These are phyloP conservation scores for Choristoneura rosaceana DNA, from an alignment of 2,888 invertebrate genomes.

Conservation along the genomic window DNA sequence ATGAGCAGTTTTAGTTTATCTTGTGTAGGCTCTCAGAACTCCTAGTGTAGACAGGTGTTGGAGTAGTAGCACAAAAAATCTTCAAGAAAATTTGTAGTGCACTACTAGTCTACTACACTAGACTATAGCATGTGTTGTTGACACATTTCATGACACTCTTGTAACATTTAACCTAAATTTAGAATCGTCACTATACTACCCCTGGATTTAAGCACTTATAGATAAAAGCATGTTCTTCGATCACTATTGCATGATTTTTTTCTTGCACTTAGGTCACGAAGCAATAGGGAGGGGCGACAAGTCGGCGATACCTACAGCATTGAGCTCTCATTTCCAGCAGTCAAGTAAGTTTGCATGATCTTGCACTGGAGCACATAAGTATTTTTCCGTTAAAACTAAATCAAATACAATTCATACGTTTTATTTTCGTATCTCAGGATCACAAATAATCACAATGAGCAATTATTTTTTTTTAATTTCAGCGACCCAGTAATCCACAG, in stretches of 20 bases:
- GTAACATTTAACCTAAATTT: slow-evolving; percentile 7
- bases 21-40: slow-evolving; percentile 10
- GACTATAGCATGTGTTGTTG: slow-evolving; percentile 48
- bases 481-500: slow-evolving; percentile 96
- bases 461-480: slow-evolving; percentile 47
- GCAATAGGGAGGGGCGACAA: slow-evolving; percentile 92
- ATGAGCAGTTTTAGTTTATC: background rate
- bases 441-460: background rate
- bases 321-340: slow-evolving; percentile 96
- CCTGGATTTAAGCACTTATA: slow-evolving; percentile 39
- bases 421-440: background rate
- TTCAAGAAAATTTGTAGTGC: slow-evolving; percentile 43
- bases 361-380: slow-evolving; percentile 47
- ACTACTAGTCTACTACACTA: slow-evolving; percentile 35
- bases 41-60: slow-evolving; percentile 46
- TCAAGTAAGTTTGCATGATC: slow-evolving; percentile 90
- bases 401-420: background rate
- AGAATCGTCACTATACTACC: slow-evolving; percentile 22
- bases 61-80: slow-evolving; percentile 46
- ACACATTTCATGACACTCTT: slow-evolving; percentile 17
- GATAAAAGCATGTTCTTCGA: slow-evolving; percentile 73
- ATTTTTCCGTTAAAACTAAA: background rate
- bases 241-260: slow-evolving; percentile 82
- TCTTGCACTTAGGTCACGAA: slow-evolving; percentile 88
- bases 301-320: slow-evolving; percentile 96